phyloP scores from a whole-genome alignment of 2,797 vertebrate genomes.

The Siniperca scherzeri region DNA sequence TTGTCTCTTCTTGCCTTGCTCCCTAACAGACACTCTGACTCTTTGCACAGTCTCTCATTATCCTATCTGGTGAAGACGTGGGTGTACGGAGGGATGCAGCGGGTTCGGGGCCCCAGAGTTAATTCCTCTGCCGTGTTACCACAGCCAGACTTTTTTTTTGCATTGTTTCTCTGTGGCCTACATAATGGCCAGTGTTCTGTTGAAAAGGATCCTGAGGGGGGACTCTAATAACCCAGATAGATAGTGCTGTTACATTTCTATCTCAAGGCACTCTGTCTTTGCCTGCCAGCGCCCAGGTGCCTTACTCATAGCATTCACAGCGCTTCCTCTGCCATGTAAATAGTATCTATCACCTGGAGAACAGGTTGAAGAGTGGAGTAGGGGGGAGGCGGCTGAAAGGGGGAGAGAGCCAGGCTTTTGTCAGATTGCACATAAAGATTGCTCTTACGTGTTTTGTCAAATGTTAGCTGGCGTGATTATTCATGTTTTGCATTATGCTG shows the following conservation, averaged over 20 bases:
- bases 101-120: conserved; percentile 67
- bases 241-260: conserved; percentile 90
- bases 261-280: conserved; percentile 87
- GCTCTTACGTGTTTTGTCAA: conserved; percentile 52
- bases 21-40: conserved; percentile 50
- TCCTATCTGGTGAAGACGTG: conserved; percentile 46
- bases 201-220: conserved; percentile 86
- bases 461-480: conserved; percentile 46
- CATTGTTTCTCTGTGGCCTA: conserved; percentile 88
- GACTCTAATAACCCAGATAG: conserved; percentile 90
- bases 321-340: conserved; percentile 87
- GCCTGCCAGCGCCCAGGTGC: conserved; percentile 87
- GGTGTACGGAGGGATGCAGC: conserved; percentile 18
- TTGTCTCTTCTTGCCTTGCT: conserved; percentile 50
- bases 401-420: conserved; percentile 44
- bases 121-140: conserved; percentile 74
- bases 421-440: conserved; percentile 59
- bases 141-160: conserved; percentile 62
- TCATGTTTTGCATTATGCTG: conserved; percentile 48
- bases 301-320: conserved; percentile 86
- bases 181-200: conserved; percentile 86
- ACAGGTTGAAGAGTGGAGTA: conserved; percentile 56
- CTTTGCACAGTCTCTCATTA: conserved; percentile 70
- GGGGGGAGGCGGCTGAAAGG: conserved; percentile 8
- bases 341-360: conserved; percentile 87